Evolutionary conservation across 2,797 vertebrate genomes (phyloP), one percentile per base, ranked within the genome.

Genomic region (Muscicapa comitata): DNA sequence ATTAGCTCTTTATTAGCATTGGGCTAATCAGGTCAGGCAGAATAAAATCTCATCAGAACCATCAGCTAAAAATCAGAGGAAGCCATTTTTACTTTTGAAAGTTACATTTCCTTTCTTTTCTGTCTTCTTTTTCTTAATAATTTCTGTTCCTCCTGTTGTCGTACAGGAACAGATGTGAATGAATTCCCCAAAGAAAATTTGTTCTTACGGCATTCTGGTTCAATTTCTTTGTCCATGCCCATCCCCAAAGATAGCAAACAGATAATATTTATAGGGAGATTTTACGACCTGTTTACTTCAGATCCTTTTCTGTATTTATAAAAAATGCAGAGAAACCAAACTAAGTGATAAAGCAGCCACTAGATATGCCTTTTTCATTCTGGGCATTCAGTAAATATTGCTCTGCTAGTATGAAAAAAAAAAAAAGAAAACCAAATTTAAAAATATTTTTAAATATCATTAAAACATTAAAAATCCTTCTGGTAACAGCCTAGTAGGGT

Each of bases 181-280:
- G 20, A 90, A 95, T 96, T 93, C 92, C 88, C 88, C 38, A 73
- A 82, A 83, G 94, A 88, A 86, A 79, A 94, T 83, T 58, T 85
- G 55, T 91, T 94, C 67, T 82, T 85, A 13, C 5, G 4, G 67
- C 43, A 59, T 90, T 90, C 81, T 86, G 57, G 75, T 93, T 74
- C 72, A 43, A 29, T 73, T 90, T 88, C 67, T 91, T 76, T 70
- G 78, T 80, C 93, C 85, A 38, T 59, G 19, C 11, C 42, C 26
- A 43, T 33, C 43, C 45, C 57, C 28, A 71, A 91, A n/a, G 31
- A 76, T 5, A 53, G 68, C 59, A 87, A 95, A 82, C 63, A 82
- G 35, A 18, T 85, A 79, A 40, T 84, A 91, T 77, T 91, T 83
- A 61, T 54, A 50, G 57, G 45, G 55, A 59, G 18, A 42, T 73